Percentiles rank a stretch among this genome's conserved stretches.
These are phyloP conservation scores for Trissolcus basalis DNA, from an alignment of 1,140 invertebrate genomes.

Conservation along the genomic window DNA sequence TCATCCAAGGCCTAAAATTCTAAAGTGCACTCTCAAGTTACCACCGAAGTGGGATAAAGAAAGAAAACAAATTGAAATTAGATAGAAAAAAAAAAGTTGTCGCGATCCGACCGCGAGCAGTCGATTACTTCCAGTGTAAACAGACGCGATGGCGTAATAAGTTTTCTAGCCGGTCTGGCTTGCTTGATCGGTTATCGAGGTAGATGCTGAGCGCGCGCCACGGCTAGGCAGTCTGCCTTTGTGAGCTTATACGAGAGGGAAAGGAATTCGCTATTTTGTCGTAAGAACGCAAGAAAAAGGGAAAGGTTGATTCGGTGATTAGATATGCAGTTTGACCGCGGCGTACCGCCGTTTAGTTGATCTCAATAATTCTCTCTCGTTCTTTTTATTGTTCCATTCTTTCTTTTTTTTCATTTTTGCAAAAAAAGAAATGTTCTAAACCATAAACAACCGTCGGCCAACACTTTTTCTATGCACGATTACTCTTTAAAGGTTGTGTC, in stretches of 20 bases:
- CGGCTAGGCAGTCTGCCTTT: conserved; percentile 48
- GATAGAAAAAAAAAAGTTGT: conserved; percentile 55
- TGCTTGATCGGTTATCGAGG: conserved; percentile 73
- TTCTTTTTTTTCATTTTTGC: conserved; percentile 23
- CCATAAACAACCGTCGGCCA: conserved; percentile 9
- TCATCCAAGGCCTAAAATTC: conserved; percentile 40
- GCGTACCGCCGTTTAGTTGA: conserved; percentile 44
- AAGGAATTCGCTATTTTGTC: conserved; percentile 74
- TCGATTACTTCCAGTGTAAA: conserved; percentile 73
- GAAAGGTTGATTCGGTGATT: conserved; percentile 69
- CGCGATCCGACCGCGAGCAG: conserved; percentile 59
- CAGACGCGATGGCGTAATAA: conserved; percentile 69
- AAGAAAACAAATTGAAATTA: conserved; percentile 53
- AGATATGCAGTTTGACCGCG: conserved; percentile 67
- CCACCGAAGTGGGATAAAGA: conserved; percentile 13
- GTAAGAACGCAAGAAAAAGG: conserved; percentile 69
- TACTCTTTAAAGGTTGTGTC: conserved; percentile 10
- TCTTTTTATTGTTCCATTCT: conserved; percentile 5
- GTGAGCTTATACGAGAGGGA: conserved; percentile 64
- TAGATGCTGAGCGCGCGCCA: conserved; percentile 61
- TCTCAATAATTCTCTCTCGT: conserved; percentile 45
- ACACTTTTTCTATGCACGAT: not conserved
- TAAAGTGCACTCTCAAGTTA: conserved; percentile 36
- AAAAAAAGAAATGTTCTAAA: conserved; percentile 32
- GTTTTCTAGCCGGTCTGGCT: conserved; percentile 69